Evolutionary conservation across 2,113 vertebrate genomes (phyloP).

Genomic region (Rissa tridactyla): DNA sequence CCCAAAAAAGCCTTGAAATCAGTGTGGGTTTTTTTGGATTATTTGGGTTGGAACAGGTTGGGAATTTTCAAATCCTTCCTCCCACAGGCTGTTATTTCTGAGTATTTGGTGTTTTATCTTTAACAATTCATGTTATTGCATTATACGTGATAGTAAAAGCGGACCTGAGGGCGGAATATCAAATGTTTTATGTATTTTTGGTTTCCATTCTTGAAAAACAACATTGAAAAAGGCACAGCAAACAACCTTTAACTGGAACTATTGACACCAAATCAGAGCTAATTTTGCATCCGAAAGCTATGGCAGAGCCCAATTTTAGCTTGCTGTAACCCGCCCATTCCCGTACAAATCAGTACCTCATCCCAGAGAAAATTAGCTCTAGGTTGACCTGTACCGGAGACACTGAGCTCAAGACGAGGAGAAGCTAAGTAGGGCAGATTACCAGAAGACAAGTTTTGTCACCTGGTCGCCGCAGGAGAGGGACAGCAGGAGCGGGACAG

Average conservation of each 20-base stretch:
- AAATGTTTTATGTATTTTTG: background rate
- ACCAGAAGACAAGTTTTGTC: background rate
- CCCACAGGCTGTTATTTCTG: background rate
- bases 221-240: background rate
- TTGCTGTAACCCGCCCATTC: background rate
- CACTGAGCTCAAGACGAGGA: background rate
- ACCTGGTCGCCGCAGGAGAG: background rate
- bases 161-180: background rate
- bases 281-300: background rate
- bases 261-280: background rate
- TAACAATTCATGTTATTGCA: background rate
- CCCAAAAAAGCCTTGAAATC: background rate
- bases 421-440: background rate
- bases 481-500: background rate
- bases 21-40: fast-evolving
- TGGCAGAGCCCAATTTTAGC: background rate
- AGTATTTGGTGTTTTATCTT: background rate
- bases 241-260: background rate
- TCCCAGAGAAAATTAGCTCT: background rate
- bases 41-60: background rate
- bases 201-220: background rate
- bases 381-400: background rate
- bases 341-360: background rate
- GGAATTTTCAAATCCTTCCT: background rate
- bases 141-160: background rate